Percentiles rank a stretch among this genome's conserved stretches.
Evolutionary conservation across 2,888 invertebrate genomes (phyloP).

Genomic region (Malthinus flaveolus): DNA sequence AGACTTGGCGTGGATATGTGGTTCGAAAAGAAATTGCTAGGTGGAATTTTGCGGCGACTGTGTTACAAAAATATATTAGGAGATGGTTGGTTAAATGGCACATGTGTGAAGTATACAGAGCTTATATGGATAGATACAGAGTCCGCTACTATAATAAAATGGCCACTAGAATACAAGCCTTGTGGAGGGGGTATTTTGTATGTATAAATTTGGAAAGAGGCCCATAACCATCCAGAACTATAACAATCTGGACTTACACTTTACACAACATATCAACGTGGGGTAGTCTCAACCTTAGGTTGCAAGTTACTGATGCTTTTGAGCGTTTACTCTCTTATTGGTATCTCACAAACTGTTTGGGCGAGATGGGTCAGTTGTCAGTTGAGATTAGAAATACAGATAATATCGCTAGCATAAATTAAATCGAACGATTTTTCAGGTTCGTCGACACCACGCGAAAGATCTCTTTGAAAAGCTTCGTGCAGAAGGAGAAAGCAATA

Average conservation of each 20-base stretch:
- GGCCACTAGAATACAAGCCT: conserved; percentile 49
- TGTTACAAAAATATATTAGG: conserved; percentile 46
- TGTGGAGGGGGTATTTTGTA: conserved; percentile 48
- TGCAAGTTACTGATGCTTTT: no score
- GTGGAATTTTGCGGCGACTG: conserved; percentile 40
- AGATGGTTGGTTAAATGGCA: conserved; percentile 44
- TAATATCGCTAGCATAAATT: no score
- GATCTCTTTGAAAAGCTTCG: conserved; percentile 18
- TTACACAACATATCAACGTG: no score
- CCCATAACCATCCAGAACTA: no score
- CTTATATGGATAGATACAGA: conserved; percentile 24
- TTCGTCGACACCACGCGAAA: conserved; percentile 20
- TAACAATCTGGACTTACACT: no score
- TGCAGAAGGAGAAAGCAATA: conserved; percentile 32
- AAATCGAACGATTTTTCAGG: background rate
- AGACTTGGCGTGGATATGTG: conserved; percentile 42
- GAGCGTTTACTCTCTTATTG: background rate
- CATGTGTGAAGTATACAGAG: conserved; percentile 30
- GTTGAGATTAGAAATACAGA: no score
- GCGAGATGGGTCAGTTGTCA: no score
- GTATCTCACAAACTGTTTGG: background rate
- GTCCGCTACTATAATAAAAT: conserved; percentile 36
- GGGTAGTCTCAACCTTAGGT: no score
- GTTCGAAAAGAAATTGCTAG: conserved; percentile 39
- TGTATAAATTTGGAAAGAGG: background rate